Evolutionary conservation across 2,113 vertebrate species (phyloP).

Genomic region (Nicator chloris): DNA sequence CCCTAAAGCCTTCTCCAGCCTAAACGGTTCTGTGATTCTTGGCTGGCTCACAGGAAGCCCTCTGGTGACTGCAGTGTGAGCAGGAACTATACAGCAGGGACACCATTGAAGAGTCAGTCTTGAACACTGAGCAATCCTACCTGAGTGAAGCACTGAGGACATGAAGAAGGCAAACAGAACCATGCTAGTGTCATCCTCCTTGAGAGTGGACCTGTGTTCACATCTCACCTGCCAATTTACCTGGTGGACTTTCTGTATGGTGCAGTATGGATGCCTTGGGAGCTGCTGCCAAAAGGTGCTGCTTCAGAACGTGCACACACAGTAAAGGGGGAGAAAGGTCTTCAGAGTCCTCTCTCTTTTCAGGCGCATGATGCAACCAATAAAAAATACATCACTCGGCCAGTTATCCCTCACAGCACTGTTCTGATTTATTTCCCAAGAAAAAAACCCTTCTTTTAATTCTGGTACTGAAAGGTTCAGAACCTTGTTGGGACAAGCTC

Average conservation of each 20-base stretch:
- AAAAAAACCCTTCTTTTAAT: neutral
- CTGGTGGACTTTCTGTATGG: no score
- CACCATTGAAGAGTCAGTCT: neutral
- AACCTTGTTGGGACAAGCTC: neutral
- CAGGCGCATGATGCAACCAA: neutral
- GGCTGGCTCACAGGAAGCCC: neutral
- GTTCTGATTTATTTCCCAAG: neutral
- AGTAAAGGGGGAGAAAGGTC: neutral
- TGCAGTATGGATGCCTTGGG: neutral
- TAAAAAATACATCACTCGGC: neutral
- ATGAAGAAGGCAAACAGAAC: neutral
- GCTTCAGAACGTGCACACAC: neutral
- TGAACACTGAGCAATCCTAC: neutral
- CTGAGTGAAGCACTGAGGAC: neutral
- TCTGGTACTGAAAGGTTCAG: neutral
- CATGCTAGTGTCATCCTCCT: neutral
- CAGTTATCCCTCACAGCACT: neutral
- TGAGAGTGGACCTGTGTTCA: neutral
- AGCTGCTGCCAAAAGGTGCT: neutral
- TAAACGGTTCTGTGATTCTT: accelerated
- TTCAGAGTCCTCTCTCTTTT: neutral
- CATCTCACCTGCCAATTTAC: neutral
- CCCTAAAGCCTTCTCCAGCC: neutral
- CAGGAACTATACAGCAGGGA: neutral
- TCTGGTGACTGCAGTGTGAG: neutral